A percentile compares a stretch with the other conserved stretches of the same genome.
These are phyloP conservation scores for Beaufortia kweichowensis DNA, from an alignment of 2,113 vertebrate species.

Conservation along the genomic window DNA sequence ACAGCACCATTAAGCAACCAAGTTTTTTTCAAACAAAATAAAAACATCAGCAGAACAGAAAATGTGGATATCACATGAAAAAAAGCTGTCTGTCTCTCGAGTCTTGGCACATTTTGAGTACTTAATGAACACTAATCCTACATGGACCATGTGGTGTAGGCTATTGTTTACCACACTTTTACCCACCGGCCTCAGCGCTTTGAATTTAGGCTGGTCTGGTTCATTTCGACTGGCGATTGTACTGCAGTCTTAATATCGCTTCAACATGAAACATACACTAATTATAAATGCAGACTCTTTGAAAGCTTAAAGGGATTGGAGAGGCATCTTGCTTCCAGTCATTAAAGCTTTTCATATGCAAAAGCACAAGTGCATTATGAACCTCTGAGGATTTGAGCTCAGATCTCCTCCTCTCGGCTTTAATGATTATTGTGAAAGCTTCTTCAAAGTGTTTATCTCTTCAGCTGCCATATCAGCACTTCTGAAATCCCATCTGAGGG, in stretches of 20 bases:
- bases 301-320: slow-evolving; percentile 25
- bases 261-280: slow-evolving; percentile 1
- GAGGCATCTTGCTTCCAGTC: slow-evolving; percentile 44
- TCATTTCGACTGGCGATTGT: not conserved
- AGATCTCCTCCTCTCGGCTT: not conserved
- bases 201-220: not conserved
- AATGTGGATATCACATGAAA: no score
- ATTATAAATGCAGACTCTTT: slow-evolving; percentile 32
- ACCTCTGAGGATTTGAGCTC: slow-evolving; percentile 11
- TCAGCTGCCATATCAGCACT: slow-evolving; percentile 5
- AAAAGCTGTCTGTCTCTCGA: not conserved
- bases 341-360: slow-evolving; percentile 62
- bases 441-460: slow-evolving; percentile 7
- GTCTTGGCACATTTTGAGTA: slow-evolving; percentile 23
- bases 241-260: not conserved
- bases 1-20: no score
- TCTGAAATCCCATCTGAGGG: slow-evolving; percentile 23
- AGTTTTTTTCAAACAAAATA: no score
- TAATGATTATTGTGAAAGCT: slow-evolving; percentile 3
- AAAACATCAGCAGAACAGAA: no score
- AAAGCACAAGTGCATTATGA: slow-evolving; percentile 27
- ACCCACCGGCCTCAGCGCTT: not conserved
- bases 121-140: slow-evolving; percentile 45
- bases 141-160: slow-evolving; percentile 6
- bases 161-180: slow-evolving; percentile 13